phyloP scores from a whole-genome alignment of 2,888 invertebrate genomes.

The Caenorhabditis sulstoni region DNA sequence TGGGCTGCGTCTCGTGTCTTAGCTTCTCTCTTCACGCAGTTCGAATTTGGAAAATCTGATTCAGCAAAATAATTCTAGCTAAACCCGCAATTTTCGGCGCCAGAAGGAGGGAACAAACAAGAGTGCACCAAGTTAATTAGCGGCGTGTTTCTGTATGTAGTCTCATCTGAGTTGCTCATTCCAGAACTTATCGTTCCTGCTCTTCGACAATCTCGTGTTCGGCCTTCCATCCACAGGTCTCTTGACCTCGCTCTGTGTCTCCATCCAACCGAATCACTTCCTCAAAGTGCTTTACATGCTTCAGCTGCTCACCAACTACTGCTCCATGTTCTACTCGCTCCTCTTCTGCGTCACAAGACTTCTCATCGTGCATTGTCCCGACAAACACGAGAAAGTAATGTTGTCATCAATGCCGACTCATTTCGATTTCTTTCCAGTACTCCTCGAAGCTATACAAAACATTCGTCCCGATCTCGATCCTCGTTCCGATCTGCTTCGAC shows the following conservation, averaged over 20 bases:
- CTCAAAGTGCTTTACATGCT: conserved; percentile 8
- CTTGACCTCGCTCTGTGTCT: conserved; percentile 4
- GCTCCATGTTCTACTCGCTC: conserved; percentile 12
- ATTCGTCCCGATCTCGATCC: background rate
- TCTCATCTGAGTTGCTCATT: background rate
- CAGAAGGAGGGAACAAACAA: no score
- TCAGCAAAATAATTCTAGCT: no score
- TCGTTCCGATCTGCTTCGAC: background rate
- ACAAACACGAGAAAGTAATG: conserved; percentile 4
- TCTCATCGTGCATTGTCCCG: conserved; percentile 5
- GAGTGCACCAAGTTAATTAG: background rate
- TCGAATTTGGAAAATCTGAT: no score
- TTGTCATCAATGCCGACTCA: no score
- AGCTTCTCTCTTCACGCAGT: no score
- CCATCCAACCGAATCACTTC: background rate
- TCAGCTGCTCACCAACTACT: conserved; percentile 10
- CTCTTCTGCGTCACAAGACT: conserved; percentile 13
- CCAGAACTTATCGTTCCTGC: conserved; percentile 13
- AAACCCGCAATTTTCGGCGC: no score
- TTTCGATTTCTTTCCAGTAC: background rate
- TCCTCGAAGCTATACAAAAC: background rate
- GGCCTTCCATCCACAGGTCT: conserved; percentile 18
- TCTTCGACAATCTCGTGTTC: conserved; percentile 19
- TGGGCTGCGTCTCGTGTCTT: no score
- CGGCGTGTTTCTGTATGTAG: background rate